These are phyloP conservation scores for Muscidifurax raptorellus DNA, from an alignment of 1,140 invertebrate genomes.

Conservation along the genomic window DNA sequence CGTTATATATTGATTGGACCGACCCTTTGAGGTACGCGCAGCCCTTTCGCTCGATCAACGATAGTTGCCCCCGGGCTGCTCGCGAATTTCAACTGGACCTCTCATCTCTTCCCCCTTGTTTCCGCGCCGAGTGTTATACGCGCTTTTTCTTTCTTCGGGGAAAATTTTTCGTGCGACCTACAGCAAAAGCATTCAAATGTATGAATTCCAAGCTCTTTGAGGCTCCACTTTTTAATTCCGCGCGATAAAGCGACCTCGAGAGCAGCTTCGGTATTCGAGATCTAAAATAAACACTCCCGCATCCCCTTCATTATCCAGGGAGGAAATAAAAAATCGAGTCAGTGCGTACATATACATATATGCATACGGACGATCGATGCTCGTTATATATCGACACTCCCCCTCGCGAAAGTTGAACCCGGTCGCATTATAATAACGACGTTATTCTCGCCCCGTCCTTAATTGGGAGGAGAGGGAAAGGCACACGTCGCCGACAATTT, in stretches of 20 bases:
- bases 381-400: not conserved
- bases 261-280: too few relatives aligned
- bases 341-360: not conserved
- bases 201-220: not conserved
- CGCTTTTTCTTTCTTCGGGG: not conserved
- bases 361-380: not conserved
- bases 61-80: not conserved
- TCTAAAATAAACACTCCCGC: too few relatives aligned
- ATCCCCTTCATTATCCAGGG: too few relatives aligned
- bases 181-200: too few relatives aligned
- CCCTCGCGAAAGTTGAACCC: constrained; percentile 49
- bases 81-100: not conserved
- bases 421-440: constrained; percentile 59
- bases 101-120: too few relatives aligned
- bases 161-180: too few relatives aligned
- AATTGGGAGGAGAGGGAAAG: constrained; percentile 46
- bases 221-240: too few relatives aligned
- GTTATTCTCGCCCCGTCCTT: constrained; percentile 54
- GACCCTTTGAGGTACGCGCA: constrained; percentile 11
- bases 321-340: too few relatives aligned
- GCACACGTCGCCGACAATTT: constrained; percentile 60
- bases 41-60: constrained; percentile 16
- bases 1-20: constrained; percentile 38
- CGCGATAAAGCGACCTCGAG: not conserved
- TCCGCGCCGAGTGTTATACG: not conserved